Evolutionary conservation across 2,888 invertebrate species (phyloP), one percentile per base, ranked within the genome.

Genomic region (Drosophila anomalata): DNA sequence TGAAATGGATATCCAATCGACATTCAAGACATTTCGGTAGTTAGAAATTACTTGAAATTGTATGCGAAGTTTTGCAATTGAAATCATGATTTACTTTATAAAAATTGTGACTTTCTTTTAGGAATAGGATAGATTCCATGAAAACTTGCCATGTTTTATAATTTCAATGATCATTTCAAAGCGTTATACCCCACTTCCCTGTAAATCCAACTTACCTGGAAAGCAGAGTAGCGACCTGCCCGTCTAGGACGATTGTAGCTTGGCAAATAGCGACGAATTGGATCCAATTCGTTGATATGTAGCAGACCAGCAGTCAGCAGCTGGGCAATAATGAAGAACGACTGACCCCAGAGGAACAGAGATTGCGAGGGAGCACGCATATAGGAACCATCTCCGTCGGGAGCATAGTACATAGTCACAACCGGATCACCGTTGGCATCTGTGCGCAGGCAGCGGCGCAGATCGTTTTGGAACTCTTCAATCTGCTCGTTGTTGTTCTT

Each of bases 271-370:
- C 99, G 94, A 51, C 98, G 93, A 77, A 99, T 97, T 0, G 98
- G 98, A 92, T 99, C 99, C 71, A 99, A 92, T 92, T 99, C 99
- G 89, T 97, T 98, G 36, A 98, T 96, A 90, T 98, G 97, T 58
- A 99, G 93, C 69, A 99, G 92, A 0, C 97, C 96, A 29, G 96
- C 96, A 2, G 97, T 98, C 68, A 99, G 92, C 52, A 99, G 93
- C 91, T 98, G 97, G 0, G 98, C 95, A 82, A 99, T 95, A 70
- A 99, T 95, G 92, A 98, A 98, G 93, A 99, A 93, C 0, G 99
- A 95, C 93, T 99, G 99, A 77, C 98, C 98, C 98, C 98, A 99
- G 41, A 99, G 93, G 92, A 96, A 98, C 62, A 97, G 90, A 0
- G 95, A 95, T 63, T 91, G 89, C 0, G 91, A 91, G 8, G 92